A percentile compares a stretch with the other conserved stretches of the same genome.
Evolutionary conservation across 2,797 vertebrate species (phyloP).

Genomic region (Macropodus opercularis): DNA sequence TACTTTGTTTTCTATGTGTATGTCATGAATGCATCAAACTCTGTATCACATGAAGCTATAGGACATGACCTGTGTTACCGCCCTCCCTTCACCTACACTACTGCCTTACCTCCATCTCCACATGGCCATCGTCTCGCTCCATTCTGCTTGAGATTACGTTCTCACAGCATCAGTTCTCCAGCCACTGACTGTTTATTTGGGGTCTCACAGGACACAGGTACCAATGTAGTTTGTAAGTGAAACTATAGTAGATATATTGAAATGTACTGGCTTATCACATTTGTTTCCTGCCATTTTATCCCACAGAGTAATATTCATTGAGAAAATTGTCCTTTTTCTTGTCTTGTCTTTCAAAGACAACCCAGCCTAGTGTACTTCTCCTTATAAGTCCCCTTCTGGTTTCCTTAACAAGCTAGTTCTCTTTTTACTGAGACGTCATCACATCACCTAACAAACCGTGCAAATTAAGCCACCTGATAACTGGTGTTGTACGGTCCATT

Average conservation of each 20-base stretch:
- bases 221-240: neutral
- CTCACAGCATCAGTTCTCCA: neutral
- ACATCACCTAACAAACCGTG: no score
- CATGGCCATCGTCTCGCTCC: conserved; percentile 16
- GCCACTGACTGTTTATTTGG: conserved; percentile 4
- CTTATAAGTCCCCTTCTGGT: no score
- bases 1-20: conserved; percentile 42
- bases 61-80: conserved; percentile 24
- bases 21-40: conserved; percentile 40
- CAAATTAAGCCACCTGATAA: no score
- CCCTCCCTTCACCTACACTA: conserved; percentile 20
- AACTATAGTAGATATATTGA: neutral
- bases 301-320: no score
- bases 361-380: no score
- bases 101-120: conserved; percentile 7
- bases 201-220: conserved; percentile 14
- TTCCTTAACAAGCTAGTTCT: no score
- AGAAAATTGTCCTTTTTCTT: no score
- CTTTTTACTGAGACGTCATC: no score
- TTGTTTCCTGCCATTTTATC: no score
- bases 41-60: conserved; percentile 36
- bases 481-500: no score
- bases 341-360: no score
- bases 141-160: conserved; percentile 24
- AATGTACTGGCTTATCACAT: neutral